Conservation (phyloP, 2,888 invertebrate genomes). For the Tanytarsus gracilentus region DNA sequence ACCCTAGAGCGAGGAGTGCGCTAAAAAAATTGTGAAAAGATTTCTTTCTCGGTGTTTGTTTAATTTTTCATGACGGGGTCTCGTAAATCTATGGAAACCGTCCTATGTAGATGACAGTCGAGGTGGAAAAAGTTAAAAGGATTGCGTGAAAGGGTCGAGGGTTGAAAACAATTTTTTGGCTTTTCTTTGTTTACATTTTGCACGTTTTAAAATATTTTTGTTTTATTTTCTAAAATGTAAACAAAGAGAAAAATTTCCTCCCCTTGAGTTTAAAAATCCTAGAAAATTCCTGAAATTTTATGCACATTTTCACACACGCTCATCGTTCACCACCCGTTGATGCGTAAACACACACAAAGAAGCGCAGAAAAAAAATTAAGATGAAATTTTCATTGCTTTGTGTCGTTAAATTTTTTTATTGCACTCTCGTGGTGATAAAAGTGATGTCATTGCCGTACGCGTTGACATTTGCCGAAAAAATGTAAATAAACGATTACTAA, state of each 20-base stretch:
- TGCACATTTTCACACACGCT: too few relatives aligned
- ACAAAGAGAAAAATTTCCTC: too few relatives aligned
- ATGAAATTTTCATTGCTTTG: neutral
- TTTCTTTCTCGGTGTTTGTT: conserved; percentile 9
- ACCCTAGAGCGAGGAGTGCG: conserved; percentile 3
- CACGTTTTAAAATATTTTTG: too few relatives aligned
- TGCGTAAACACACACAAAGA: too few relatives aligned
- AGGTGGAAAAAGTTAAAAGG: neutral
- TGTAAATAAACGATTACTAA: neutral
- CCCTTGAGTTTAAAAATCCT: too few relatives aligned
- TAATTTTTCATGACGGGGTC: conserved; percentile 9
- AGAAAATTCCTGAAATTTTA: too few relatives aligned
- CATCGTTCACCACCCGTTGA: too few relatives aligned
- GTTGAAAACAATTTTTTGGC: too few relatives aligned
- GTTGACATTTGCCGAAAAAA: neutral
- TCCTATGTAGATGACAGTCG: neutral
- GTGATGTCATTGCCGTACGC: neutral
- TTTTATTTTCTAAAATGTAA: too few relatives aligned
- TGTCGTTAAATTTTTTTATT: conserved; percentile 6
- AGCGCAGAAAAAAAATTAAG: conserved; percentile 3
- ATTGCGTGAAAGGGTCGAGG: neutral
- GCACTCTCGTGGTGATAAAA: neutral
- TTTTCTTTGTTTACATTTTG: too few relatives aligned
- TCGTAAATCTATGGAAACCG: neutral
- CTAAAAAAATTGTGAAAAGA: neutral